Evolutionary conservation across 2,797 vertebrate genomes (phyloP), one percentile per base, ranked within the genome.

Genomic region (Etheostoma nigrum): DNA sequence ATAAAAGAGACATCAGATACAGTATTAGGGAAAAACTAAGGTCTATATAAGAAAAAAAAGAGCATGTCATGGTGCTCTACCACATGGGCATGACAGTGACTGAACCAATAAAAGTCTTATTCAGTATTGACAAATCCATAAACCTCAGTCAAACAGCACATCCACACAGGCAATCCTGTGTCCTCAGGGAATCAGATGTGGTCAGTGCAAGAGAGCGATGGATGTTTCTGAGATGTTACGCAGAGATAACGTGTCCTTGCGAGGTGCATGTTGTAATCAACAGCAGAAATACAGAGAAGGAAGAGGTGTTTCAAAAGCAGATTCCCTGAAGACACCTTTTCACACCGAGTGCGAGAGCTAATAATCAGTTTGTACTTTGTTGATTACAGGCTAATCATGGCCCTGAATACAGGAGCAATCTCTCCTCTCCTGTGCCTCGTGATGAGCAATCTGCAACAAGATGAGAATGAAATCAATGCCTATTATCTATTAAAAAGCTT

Each of bases 341-440:
- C n/a, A n/a, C n/a, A n/a, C n/a, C n/a, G 94, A 96, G 94, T 95
- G 94, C 79, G 92, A 93, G 93, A 94, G 94, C 94, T 97, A 96
- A 97, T 97, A 96, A 97, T 97, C 96, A 97, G 96, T 96, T 97
- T 95, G 94, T 95, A 96, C 96, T 96, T 95, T 93, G 89, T 95
- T 97, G 97, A 98, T 98, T 97, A 96, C 93, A 78, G 94, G 92
- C 95, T 96, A 97, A 97, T 98, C 96, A 97, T 92, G 93, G 92
- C 91, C 91, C 94, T 95, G 95, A 96, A 96, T 91, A 94, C 87
- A 93, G 82, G 80, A 78, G 74, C 58, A 5, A 8, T 58, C 59
- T 70, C 61, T 67, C 61, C 49, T 88, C 81, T 91, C 86, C 89
- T 82, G 81, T 0, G 81, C 83, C 86, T 81, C 62, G 85, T 87